Evolutionary conservation across 2,113 vertebrate genomes (phyloP), one percentile per base, ranked within the genome.

Genomic region (Sakesphorus luctuosus): DNA sequence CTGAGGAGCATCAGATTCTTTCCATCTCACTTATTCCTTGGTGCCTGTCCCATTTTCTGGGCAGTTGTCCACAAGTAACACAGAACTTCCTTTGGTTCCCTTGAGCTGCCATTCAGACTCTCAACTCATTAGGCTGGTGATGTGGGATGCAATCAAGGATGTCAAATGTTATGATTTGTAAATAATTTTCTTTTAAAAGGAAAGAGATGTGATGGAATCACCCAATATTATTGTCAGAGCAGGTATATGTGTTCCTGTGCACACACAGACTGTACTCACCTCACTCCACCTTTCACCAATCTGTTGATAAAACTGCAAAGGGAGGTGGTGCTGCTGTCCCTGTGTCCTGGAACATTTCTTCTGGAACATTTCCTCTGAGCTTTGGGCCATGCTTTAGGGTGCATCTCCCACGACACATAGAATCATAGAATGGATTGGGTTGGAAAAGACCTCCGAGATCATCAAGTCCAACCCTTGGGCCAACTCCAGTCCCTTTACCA

Each of bases 1-100:
- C 93, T 91, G 93, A 94, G 84, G 75, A 94, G 55, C 53, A 89
- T 96, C 72, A 93, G 65, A 86, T 92, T 94, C 53, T 93, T 96
- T 96, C 90, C 56, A 1, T 84, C 73, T 90, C 85, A 50, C 79
- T 95, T 88, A 71, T 38, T 92, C 68, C 68, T 93, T 81, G 35
- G 56, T 92, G 90, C 72, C 68, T 5, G 0, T 63, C 93, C 72
- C 52, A 72, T 86, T 96, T 93, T 86, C 85, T 92, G 72, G 56
- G 68, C 52, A n/a, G 65, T 69, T 76, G 0, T 62, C 67, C 59
- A 21, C 55, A 83, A 63, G 20, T n/a, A 74, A 55, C 16, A 35
- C 8, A 49, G 56, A 36, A 76, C 85, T 85, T 74, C 38, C 38
- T 43, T 68, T 53, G 36, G n/a, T 83, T 83, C 88, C 35, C 40